These are phyloP conservation scores for Drosophila littoralis DNA, from an alignment of 1,140 invertebrate species.

Conservation along the genomic window DNA sequence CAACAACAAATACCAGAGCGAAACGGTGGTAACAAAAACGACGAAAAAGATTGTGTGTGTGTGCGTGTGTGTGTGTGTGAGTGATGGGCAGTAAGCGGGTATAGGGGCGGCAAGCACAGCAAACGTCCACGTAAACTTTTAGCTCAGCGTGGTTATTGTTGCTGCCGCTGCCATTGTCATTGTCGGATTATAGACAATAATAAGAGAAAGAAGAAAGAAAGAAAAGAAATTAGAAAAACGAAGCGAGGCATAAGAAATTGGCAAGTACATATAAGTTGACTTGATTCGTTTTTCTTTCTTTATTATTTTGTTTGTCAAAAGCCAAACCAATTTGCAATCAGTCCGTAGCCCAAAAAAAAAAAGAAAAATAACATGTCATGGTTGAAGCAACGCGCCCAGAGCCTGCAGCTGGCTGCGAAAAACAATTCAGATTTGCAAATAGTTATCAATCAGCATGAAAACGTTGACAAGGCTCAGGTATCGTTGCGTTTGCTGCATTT, in stretches of 20 bases:
- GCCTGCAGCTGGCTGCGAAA: slow-evolving; percentile 7
- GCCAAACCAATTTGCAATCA: slow-evolving; percentile 10
- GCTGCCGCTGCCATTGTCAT: slow-evolving; percentile 19
- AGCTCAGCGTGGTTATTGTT: slow-evolving; percentile 58
- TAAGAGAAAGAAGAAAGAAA: slow-evolving; percentile 1
- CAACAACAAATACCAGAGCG: slow-evolving; percentile 49
- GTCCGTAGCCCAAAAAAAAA: neutral
- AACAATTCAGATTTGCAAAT: slow-evolving; percentile 4
- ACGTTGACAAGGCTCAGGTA: neutral
- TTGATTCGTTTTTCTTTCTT: neutral
- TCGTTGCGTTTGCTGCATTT: neutral
- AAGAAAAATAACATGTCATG: slow-evolving; percentile 25
- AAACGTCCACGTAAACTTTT: slow-evolving; percentile 82
- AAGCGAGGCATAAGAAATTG: slow-evolving; percentile 7
- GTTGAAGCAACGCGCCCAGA: slow-evolving; percentile 20
- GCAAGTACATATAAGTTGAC: slow-evolving; percentile 10
- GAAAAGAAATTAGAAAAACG: slow-evolving; percentile 1
- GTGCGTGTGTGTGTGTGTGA: slow-evolving; percentile 9
- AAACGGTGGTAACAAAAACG: slow-evolving; percentile 64
- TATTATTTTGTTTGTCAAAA: slow-evolving; percentile 14
- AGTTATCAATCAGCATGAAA: neutral
- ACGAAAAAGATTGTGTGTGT: slow-evolving; percentile 29
- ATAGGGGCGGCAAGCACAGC: slow-evolving; percentile 33
- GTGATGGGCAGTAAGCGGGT: slow-evolving; percentile 3
- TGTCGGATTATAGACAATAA: slow-evolving; percentile 44